phyloP scores from a whole-genome alignment of 2,888 invertebrate genomes.

The Orthosia cruda region DNA sequence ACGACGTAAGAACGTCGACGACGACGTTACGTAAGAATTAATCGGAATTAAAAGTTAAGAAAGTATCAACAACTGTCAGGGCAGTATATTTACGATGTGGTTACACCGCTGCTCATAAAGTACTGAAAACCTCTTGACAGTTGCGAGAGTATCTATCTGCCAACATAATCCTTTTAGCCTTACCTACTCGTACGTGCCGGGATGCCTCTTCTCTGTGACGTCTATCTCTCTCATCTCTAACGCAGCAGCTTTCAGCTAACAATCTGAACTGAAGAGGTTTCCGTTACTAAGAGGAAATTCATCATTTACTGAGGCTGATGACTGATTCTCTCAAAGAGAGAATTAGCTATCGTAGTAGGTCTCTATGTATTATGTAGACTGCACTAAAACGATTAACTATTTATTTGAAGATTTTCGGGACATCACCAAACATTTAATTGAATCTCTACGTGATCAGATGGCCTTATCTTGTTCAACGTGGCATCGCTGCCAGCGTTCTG shows the following conservation, averaged over 20 bases:
- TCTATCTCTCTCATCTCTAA: too few relatives aligned
- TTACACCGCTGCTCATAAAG: neutral
- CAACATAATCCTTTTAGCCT: neutral
- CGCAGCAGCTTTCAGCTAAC: neutral
- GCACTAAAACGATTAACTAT: neutral
- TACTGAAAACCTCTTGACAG: constrained; percentile 5
- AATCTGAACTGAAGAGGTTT: neutral
- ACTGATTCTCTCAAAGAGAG: neutral
- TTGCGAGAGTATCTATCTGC: neutral
- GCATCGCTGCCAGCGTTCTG: too few relatives aligned
- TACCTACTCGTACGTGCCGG: neutral
- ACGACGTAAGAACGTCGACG: too few relatives aligned
- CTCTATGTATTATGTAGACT: neutral
- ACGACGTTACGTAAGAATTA: neutral
- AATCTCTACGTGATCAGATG: too few relatives aligned
- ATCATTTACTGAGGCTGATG: neutral
- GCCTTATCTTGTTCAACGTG: too few relatives aligned
- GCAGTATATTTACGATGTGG: neutral
- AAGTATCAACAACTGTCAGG: neutral
- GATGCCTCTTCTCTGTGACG: neutral
- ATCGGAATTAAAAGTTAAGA: neutral
- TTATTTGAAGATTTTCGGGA: too few relatives aligned
- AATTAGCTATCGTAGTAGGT: neutral
- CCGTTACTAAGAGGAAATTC: too few relatives aligned
- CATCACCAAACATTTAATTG: too few relatives aligned